Conservation (phyloP, 2,113 vertebrate species). For the Aythya baeri region DNA sequence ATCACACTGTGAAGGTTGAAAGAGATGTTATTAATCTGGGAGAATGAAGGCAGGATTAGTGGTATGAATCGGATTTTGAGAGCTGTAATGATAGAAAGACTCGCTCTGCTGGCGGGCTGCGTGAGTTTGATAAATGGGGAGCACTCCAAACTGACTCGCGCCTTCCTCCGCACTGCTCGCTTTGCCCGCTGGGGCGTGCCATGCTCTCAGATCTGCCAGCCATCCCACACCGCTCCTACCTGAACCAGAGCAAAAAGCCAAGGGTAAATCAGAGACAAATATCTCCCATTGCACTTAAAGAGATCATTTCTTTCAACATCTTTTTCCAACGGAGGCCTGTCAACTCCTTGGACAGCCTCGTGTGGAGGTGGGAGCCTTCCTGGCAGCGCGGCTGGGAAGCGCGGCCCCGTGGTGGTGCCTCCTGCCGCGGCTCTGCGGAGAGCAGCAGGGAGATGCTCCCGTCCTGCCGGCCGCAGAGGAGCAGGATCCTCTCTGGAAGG, state of each 20-base stretch:
- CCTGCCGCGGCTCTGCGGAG: background rate
- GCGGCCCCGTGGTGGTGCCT: background rate
- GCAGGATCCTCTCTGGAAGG: background rate
- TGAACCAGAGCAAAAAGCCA: constrained; percentile 86
- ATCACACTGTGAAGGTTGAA: constrained; percentile 99
- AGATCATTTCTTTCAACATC: constrained; percentile 85
- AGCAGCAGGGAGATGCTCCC: background rate
- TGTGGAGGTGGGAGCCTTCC: constrained; percentile 59
- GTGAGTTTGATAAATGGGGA: constrained; percentile 99
- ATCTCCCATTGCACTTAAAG: constrained; percentile 82
- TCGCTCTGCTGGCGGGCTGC: constrained; percentile 99
- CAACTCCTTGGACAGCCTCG: constrained; percentile 70
- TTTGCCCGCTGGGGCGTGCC: constrained; percentile 89
- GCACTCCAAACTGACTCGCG: constrained; percentile 89
- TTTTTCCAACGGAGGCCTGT: constrained; percentile 77
- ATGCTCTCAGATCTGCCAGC: constrained; percentile 88
- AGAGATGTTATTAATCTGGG: constrained; percentile 99
- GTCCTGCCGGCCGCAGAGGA: background rate
- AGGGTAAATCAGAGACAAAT: constrained; percentile 88
- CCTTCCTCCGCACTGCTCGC: constrained; percentile 84
- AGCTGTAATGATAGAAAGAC: constrained; percentile 99
- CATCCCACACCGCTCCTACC: constrained; percentile 83
- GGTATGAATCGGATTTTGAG: constrained; percentile 99
- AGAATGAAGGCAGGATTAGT: constrained; percentile 99
- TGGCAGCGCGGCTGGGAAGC: background rate